Conservation (phyloP, 1,140 invertebrate genomes). For the Leguminivora glycinivorella region DNA sequence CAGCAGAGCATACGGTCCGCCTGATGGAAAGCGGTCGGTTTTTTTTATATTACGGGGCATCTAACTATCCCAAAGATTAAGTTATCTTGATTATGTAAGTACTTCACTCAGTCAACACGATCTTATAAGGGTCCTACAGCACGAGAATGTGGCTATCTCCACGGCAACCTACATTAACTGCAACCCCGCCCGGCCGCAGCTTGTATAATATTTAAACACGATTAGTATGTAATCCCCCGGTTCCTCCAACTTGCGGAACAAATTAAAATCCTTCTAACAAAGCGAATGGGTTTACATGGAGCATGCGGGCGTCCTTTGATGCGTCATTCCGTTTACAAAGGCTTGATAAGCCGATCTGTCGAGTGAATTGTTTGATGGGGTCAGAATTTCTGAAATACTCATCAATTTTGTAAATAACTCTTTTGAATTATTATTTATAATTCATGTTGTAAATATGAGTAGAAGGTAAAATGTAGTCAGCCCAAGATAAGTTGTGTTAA, state of each 20-base stretch:
- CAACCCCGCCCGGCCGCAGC: neutral
- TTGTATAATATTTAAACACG: conserved; percentile 9
- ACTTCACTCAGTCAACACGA: too few species aligned
- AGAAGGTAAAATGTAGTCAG: too few species aligned
- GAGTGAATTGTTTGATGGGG: neutral
- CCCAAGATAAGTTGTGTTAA: too few species aligned
- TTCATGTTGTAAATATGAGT: too few species aligned
- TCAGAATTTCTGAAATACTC: neutral
- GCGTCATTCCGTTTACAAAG: conserved; percentile 17
- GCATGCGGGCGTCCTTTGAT: conserved; percentile 23
- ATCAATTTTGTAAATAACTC: neutral
- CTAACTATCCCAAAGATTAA: too few species aligned
- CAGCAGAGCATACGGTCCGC: too few species aligned
- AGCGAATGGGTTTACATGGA: conserved; percentile 3
- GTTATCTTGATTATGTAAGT: too few species aligned
- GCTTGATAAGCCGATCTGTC: conserved; percentile 17
- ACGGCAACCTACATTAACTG: conserved; percentile 5
- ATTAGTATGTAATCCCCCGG: conserved; percentile 6
- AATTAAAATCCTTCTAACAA: conserved; percentile 27
- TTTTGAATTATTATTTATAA: neutral
- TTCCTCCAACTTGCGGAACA: conserved; percentile 14
- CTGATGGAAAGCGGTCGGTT: too few species aligned
- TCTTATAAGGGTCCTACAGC: too few species aligned
- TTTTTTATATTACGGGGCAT: too few species aligned
- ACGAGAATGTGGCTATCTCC: neutral